phyloP scores from a whole-genome alignment of 2,113 vertebrate species.

The Vireo altiloquus region DNA sequence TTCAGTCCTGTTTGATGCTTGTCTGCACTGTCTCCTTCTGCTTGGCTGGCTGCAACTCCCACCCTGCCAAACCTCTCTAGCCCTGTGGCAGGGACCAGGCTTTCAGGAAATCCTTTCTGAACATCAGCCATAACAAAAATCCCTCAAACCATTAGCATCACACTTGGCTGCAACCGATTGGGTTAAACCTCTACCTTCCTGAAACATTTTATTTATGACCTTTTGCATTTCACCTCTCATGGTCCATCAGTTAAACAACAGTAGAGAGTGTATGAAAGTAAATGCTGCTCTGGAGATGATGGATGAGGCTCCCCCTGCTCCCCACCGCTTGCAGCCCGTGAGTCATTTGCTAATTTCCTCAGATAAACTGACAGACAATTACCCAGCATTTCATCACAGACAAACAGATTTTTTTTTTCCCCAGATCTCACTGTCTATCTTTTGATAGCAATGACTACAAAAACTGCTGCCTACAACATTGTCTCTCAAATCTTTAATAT shows the following conservation, averaged over 20 bases:
- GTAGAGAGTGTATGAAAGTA: neutral
- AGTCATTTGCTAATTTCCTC: conserved; percentile 42
- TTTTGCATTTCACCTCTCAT: conserved; percentile 3
- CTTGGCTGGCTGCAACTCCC: neutral
- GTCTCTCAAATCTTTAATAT: neutral
- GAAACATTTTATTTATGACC: neutral
- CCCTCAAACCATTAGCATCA: neutral
- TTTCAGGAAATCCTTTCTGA: neutral
- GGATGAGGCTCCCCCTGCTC: neutral
- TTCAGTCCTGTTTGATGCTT: neutral
- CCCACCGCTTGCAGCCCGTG: neutral
- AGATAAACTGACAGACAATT: conserved; percentile 31
- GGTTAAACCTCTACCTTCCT: neutral
- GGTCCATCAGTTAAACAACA: neutral
- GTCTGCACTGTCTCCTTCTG: neutral
- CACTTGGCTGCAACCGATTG: neutral
- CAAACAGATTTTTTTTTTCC: neutral
- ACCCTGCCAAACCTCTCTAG: neutral
- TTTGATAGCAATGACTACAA: neutral
- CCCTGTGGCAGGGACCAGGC: neutral
- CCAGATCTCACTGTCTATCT: neutral
- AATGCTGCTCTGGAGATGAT: conserved; percentile 1
- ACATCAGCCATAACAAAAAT: neutral
- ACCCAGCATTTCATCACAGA: neutral
- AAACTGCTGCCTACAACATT: neutral